A percentile compares a stretch with the other conserved stretches of the same genome.
These are phyloP conservation scores for Periparus ater DNA, from an alignment of 2,797 vertebrate genomes.

Conservation along the genomic window DNA sequence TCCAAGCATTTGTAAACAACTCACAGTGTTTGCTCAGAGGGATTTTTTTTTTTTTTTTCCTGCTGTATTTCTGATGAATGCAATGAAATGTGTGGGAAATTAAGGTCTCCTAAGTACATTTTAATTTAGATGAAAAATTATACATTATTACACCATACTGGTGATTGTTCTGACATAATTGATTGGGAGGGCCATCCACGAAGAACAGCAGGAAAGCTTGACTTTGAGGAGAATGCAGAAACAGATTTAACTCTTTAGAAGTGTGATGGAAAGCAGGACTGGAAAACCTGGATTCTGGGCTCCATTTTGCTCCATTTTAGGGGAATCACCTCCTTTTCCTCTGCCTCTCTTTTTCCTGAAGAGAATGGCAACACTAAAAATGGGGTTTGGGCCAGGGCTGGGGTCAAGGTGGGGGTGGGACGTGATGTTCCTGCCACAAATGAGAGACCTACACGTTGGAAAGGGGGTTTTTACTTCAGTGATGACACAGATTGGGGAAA, in stretches of 20 bases:
- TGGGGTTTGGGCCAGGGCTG: background rate
- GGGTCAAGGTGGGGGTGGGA: background rate
- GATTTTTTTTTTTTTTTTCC: conserved; percentile 18
- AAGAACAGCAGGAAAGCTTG: conserved; percentile 39
- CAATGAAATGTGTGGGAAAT: conserved; percentile 61
- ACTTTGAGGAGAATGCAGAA: conserved; percentile 40
- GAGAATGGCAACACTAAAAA: background rate
- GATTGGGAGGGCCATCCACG: conserved; percentile 56
- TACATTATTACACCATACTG: conserved; percentile 59
- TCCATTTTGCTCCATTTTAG: background rate
- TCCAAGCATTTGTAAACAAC: conserved; percentile 61
- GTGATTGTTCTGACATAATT: conserved; percentile 68
- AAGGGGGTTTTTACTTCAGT: background rate
- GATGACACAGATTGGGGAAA: background rate
- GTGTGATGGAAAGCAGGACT: background rate
- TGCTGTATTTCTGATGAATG: conserved; percentile 64
- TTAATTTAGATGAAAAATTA: conserved; percentile 72
- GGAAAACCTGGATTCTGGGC: background rate
- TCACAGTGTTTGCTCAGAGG: conserved; percentile 56
- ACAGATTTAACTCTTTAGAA: conserved; percentile 9
- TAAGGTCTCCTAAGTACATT: conserved; percentile 66
- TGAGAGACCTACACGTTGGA: background rate
- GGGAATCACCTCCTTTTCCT: background rate
- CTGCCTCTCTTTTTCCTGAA: background rate
- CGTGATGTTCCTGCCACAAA: background rate